Evolutionary conservation across 2,888 invertebrate species (phyloP).

Genomic region (Vesta saturnalis): DNA sequence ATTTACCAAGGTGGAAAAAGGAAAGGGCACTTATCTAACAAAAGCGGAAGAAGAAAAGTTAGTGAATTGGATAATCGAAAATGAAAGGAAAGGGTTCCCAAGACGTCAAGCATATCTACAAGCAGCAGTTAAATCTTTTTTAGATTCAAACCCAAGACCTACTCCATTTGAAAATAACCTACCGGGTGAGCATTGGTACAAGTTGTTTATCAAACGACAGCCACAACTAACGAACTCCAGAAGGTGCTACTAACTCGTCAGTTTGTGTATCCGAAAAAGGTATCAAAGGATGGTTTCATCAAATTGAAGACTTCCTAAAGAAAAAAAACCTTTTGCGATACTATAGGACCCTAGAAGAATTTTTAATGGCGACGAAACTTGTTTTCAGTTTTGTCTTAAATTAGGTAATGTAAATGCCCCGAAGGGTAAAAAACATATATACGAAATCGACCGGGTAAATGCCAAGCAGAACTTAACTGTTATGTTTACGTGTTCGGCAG

Average conservation of each 20-base stretch:
- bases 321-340: background rate
- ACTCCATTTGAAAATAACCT: background rate
- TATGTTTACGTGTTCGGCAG: conserved; percentile 54
- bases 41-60: background rate
- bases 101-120: background rate
- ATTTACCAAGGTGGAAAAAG: too few species aligned
- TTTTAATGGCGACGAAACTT: too few species aligned
- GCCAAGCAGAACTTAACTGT: conserved; percentile 53
- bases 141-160: background rate
- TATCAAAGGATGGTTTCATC: too few species aligned
- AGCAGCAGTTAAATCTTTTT: too few species aligned
- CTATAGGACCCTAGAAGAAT: conserved; percentile 50
- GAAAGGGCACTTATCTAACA: background rate
- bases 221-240: background rate
- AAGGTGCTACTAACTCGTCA: background rate
- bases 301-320: background rate
- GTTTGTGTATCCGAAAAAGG: too few species aligned
- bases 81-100: too few species aligned
- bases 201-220: background rate
- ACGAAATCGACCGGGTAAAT: conserved; percentile 43
- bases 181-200: background rate
- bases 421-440: conserved; percentile 39
- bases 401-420: conserved; percentile 35
- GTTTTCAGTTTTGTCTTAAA: conserved; percentile 53
- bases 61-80: too few species aligned